These are phyloP conservation scores for Baryphthengus martii DNA, from an alignment of 2,113 vertebrate species.

Conservation along the genomic window DNA sequence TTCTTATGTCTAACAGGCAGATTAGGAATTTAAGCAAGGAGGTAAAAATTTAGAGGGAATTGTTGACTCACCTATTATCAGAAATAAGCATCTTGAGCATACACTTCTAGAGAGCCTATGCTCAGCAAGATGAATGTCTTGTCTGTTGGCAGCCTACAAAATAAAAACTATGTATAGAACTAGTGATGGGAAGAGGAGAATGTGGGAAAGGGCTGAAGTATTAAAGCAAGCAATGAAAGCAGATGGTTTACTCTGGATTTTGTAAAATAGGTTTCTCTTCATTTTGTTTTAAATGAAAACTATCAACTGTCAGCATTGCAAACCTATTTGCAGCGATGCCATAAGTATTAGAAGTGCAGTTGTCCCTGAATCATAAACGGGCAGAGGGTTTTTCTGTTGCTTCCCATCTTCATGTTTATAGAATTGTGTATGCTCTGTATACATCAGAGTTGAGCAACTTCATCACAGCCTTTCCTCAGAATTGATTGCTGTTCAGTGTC, in stretches of 20 bases:
- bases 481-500: background rate
- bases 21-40: background rate
- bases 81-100: background rate
- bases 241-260: constrained; percentile 33
- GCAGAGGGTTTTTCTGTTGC: background rate
- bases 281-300: constrained; percentile 49
- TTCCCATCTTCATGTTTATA: background rate
- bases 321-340: constrained; percentile 7
- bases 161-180: background rate
- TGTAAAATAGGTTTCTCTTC: constrained; percentile 58
- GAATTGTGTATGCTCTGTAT: background rate
- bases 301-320: background rate
- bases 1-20: background rate
- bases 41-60: background rate
- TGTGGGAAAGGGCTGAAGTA: background rate
- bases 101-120: background rate
- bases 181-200: background rate
- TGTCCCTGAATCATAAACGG: background rate
- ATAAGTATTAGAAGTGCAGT: background rate
- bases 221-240: constrained; percentile 29
- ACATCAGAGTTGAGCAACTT: background rate
- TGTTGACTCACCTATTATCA: background rate
- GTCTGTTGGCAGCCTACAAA: background rate
- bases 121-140: background rate
- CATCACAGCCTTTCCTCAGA: background rate